A percentile compares a stretch with the other conserved stretches of the same genome.
These are phyloP conservation scores for Sturmia bella DNA, from an alignment of 2,888 invertebrate genomes.

Conservation along the genomic window DNA sequence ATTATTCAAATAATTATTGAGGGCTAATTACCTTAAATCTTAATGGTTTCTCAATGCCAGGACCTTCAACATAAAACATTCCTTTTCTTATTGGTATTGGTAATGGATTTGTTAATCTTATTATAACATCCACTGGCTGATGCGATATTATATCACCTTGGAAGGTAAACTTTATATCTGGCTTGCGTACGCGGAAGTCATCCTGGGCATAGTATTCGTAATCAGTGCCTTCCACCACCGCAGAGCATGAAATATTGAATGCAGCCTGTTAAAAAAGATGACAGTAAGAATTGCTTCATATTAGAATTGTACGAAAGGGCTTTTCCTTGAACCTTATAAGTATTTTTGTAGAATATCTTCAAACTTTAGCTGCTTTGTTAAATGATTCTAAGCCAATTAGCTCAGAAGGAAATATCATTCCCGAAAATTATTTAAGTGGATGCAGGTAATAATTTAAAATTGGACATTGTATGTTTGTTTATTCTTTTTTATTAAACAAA, in stretches of 20 bases:
- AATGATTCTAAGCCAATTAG: too few relatives aligned
- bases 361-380: too few relatives aligned
- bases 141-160: slow-evolving; percentile 83
- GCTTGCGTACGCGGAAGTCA: slow-evolving; percentile 93
- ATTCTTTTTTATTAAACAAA: too few relatives aligned
- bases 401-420: too few relatives aligned
- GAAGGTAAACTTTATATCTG: slow-evolving; percentile 90
- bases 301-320: too few relatives aligned
- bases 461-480: too few relatives aligned
- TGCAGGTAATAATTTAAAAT: too few relatives aligned
- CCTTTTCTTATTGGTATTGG: slow-evolving; percentile 90
- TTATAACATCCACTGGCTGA: slow-evolving; percentile 84
- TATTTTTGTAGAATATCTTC: too few relatives aligned
- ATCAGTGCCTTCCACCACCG: slow-evolving; percentile 89
- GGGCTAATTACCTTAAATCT: slow-evolving; percentile 85
- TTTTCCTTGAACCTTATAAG: too few relatives aligned
- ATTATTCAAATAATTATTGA: not conserved
- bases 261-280: slow-evolving; percentile 83
- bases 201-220: slow-evolving; percentile 95
- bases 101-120: slow-evolving; percentile 90
- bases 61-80: slow-evolving; percentile 91
- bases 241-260: slow-evolving; percentile 92
- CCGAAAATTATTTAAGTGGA: too few relatives aligned
- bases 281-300: too few relatives aligned
- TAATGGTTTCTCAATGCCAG: slow-evolving; percentile 89